phyloP scores from a whole-genome alignment of 2,113 vertebrate species.

The Canis aureus region DNA sequence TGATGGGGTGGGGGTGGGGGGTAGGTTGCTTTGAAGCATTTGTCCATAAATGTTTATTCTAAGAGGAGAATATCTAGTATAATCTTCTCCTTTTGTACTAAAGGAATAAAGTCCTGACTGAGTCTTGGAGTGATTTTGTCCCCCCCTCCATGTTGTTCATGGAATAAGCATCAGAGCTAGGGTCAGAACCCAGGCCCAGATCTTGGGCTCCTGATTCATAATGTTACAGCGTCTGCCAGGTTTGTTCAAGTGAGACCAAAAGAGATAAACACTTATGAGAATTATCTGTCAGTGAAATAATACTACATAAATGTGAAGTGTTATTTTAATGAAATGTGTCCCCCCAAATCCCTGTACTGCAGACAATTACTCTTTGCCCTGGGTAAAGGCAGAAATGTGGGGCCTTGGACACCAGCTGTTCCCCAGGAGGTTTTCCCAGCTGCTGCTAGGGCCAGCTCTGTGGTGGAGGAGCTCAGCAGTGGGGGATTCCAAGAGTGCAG shows the following conservation, averaged over 20 bases:
- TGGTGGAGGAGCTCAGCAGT: neutral
- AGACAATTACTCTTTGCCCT: neutral
- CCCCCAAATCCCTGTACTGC: neutral
- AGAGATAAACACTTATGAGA: neutral
- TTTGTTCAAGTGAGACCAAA: neutral
- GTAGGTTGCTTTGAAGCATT: neutral
- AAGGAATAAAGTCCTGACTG: neutral
- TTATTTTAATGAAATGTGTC: neutral
- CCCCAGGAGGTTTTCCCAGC: slow-evolving; percentile 87
- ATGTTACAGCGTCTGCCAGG: neutral
- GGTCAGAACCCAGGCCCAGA: neutral
- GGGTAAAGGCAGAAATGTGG: neutral
- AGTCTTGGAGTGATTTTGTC: neutral
- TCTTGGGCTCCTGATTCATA: neutral
- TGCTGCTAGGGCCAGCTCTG: slow-evolving; percentile 52
- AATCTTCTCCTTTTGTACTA: neutral
- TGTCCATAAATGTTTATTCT: neutral
- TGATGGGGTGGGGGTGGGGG: neutral
- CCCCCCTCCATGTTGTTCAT: neutral
- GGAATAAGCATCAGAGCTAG: neutral
- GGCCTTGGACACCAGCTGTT: slow-evolving; percentile 84
- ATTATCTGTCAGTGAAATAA: neutral
- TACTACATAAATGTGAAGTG: neutral
- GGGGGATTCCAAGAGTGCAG: slow-evolving; percentile 51
- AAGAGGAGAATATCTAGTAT: neutral